Conservation (phyloP, 2,113 vertebrate species). For the Nycticorax nycticorax region DNA sequence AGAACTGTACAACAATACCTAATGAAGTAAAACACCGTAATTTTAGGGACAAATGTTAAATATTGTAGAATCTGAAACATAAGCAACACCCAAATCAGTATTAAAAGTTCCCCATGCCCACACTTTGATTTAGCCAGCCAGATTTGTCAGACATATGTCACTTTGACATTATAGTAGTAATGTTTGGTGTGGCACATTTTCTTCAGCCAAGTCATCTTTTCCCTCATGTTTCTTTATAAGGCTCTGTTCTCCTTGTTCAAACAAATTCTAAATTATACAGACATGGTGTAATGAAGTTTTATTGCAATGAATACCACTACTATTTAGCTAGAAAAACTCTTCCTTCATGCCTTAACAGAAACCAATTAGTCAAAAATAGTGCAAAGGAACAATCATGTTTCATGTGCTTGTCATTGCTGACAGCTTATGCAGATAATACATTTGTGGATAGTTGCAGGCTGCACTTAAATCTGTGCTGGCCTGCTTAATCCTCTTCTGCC, state of each 20-base stretch:
- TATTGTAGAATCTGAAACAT: background rate
- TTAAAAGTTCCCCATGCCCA: background rate
- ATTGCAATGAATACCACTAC: background rate
- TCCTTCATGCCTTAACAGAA: conserved; percentile 42
- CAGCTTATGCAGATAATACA: background rate
- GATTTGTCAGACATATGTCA: background rate
- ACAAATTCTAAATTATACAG: conserved; percentile 22
- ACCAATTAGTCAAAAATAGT: conserved; percentile 1
- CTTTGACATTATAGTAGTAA: background rate
- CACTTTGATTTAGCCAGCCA: background rate
- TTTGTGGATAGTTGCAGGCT: background rate
- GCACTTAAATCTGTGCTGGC: background rate
- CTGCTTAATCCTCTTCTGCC: conserved; percentile 27
- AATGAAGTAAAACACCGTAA: background rate
- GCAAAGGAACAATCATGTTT: background rate
- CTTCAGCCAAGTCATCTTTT: background rate
- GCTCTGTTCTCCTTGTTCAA: background rate
- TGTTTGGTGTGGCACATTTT: background rate
- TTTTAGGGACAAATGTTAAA: background rate
- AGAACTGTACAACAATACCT: background rate
- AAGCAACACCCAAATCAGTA: background rate
- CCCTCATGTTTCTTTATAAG: background rate
- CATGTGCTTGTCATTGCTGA: background rate
- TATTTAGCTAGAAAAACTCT: conserved; percentile 43
- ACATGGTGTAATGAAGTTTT: background rate